Evolutionary conservation across 2,888 invertebrate genomes (phyloP).

Genomic region (Drosophila formosana): DNA sequence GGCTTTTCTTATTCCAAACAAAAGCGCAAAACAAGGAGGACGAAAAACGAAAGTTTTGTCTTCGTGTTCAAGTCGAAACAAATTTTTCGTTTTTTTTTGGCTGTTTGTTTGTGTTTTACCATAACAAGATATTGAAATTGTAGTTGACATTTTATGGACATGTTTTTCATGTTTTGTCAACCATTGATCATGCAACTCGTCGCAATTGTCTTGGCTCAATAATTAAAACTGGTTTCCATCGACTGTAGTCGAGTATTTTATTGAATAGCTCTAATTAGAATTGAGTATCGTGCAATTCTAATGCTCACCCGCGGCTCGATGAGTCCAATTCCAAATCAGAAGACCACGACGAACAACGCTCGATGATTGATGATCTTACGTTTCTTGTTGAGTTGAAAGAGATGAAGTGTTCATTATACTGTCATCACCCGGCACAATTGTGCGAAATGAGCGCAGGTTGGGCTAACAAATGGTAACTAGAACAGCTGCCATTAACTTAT

Average conservation of each 20-base stretch:
- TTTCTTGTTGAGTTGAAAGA: slow-evolving; percentile 7
- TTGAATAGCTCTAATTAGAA: slow-evolving; percentile 81
- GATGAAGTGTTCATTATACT: slow-evolving; percentile 69
- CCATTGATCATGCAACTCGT: not conserved
- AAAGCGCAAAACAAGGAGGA: not conserved
- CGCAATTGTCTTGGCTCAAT: slow-evolving; percentile 6
- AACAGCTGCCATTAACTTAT: slow-evolving; percentile 28
- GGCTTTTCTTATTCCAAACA: slow-evolving; percentile 32
- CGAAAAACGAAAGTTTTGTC: slow-evolving; percentile 65
- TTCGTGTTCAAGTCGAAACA: slow-evolving; percentile 50
- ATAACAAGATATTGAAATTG: slow-evolving; percentile 25
- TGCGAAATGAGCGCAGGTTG: slow-evolving; percentile 46
- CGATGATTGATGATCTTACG: slow-evolving; percentile 67
- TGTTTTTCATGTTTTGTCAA: slow-evolving; percentile 31
- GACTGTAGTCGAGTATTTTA: slow-evolving; percentile 12
- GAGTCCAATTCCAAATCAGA: slow-evolving; percentile 52
- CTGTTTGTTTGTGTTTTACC: slow-evolving; percentile 14
- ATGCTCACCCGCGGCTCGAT: slow-evolving; percentile 53
- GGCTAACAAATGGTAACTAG: slow-evolving; percentile 32
- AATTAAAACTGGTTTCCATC: slow-evolving; percentile 54
- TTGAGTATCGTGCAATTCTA: slow-evolving; percentile 59
- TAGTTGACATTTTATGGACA: slow-evolving; percentile 49
- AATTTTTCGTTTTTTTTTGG: slow-evolving; percentile 30
- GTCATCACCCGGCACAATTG: slow-evolving; percentile 65
- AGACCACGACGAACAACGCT: slow-evolving; percentile 25